Base-by-base conservation (phyloP, 2,797 vertebrate genomes). In the Cuniculus paca region DNA sequence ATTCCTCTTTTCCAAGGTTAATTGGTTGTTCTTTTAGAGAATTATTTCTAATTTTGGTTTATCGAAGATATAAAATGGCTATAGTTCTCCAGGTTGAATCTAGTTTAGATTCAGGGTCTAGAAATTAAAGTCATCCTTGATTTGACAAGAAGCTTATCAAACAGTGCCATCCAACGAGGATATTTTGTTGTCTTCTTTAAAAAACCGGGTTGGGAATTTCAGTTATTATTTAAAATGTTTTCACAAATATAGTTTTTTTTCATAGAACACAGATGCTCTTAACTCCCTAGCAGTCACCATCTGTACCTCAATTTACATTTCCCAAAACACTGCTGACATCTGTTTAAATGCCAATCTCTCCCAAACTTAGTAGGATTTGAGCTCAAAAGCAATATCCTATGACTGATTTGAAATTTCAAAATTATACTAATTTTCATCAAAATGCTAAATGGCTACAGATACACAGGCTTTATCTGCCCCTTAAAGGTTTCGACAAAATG, bases 271-370 rank as follows among this genome's bases (percentile, higher is more conserved):
- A 98, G 97, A 98, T 98, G 97, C 97, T 98, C 96, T 96, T 97
- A 97, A 97, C 97, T 97, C 95, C 88, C 97, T 95, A 95, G 96
- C 96, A 97, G 96, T 97, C 96, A 95, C 97, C 96, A 98, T 98
- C 97, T 98, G 97, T 95, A 97, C 97, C 96, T 98, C 97, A 95
- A 97, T 98, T 97, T 97, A 97, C 97, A 98, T 97, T 97, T 98
- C 97, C 97, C 97, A 95, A 97, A 97, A 95, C 90, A 90, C 84
- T 95, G 92, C 86, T 97, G 97, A 97, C 89, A 97, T 97, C 84
- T 98, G 90, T 94, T 97, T 98, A 95, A 96, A 95, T 91, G 80
- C 93, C 96, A 98, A 89, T 97, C 95, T 98, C 90, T 94, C 75
- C 60, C 68, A 48, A 95, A 31, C 78, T 95, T 97, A 87, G 96